phyloP scores from a whole-genome alignment of 37 sponge, comb jelly and placozoan genomes.

The Eunapius fragilis region DNA sequence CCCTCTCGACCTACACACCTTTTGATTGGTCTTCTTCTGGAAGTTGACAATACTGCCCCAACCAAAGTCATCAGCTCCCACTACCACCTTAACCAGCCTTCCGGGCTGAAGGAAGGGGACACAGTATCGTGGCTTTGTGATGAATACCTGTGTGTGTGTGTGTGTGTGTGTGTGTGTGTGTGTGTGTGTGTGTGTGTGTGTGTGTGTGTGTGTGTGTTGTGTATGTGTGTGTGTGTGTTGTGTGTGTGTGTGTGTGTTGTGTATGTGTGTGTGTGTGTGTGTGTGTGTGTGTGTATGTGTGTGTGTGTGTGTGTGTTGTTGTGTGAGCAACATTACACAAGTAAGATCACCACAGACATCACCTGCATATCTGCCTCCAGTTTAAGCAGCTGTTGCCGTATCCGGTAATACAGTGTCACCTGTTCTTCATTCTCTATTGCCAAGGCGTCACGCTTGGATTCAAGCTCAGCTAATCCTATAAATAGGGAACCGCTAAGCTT shows the following conservation, averaged over 20 bases:
- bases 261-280: too few species aligned
- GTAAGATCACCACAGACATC: neutral
- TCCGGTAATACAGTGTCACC: conserved; percentile 81
- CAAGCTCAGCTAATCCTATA: conserved; percentile 65
- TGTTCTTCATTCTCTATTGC: conserved; percentile 79
- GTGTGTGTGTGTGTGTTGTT: too few species aligned
- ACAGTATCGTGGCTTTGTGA: conserved; percentile 79
- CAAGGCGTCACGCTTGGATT: conserved; percentile 72
- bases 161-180: too few species aligned
- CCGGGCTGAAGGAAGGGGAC: conserved; percentile 98
- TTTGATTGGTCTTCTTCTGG: conserved; percentile 90
- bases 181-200: too few species aligned
- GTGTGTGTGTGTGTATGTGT: too few species aligned
- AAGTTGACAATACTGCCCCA: conserved; percentile 97
- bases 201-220: too few species aligned
- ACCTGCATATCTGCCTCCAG: conserved; percentile 78
- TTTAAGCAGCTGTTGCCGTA: conserved; percentile 84
- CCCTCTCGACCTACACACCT: conserved; percentile 2
- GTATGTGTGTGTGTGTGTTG: too few species aligned
- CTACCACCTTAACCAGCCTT: conserved; percentile 77
- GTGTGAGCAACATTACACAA: neutral
- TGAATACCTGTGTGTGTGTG: conserved; percentile 30
- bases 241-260: too few species aligned
- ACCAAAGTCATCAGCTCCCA: conserved; percentile 87
- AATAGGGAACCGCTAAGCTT: neutral